Percentiles rank a stretch among this genome's conserved stretches.
These are phyloP conservation scores for Charanyca ferruginea DNA, from an alignment of 2,888 invertebrate genomes.

Conservation along the genomic window DNA sequence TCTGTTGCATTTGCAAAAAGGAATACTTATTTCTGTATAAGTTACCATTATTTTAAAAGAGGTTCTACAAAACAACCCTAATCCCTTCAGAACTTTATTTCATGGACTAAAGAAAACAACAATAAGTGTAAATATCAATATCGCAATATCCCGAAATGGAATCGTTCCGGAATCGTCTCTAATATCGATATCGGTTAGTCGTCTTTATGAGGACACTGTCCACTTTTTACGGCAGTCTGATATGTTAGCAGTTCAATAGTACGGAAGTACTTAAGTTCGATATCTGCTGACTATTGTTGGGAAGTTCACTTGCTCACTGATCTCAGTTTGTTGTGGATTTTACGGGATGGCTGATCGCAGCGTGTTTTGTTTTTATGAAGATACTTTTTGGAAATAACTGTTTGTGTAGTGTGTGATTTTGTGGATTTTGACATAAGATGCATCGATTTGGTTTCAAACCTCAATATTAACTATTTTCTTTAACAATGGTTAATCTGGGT, in stretches of 20 bases:
- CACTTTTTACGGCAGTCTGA: constrained; percentile 74
- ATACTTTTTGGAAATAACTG: not conserved
- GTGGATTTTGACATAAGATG: too few species aligned
- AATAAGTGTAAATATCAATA: constrained; percentile 42
- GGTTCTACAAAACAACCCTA: not conserved
- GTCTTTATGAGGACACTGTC: constrained; percentile 74
- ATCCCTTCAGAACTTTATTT: constrained; percentile 18
- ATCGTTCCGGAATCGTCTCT: constrained; percentile 45
- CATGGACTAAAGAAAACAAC: constrained; percentile 22
- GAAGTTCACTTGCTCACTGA: constrained; percentile 48
- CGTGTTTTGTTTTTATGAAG: constrained; percentile 21
- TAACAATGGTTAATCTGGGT: too few species aligned
- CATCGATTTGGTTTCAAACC: not conserved
- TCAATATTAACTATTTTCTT: too few species aligned
- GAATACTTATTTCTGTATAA: too few species aligned
- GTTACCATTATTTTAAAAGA: not conserved
- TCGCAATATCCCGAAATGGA: constrained; percentile 62
- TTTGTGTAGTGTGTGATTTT: not conserved
- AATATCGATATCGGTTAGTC: constrained; percentile 68
- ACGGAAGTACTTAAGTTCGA: constrained; percentile 78
- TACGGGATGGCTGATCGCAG: too few species aligned
- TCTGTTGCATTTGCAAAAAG: not conserved
- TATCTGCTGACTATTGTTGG: constrained; percentile 71
- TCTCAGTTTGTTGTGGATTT: constrained; percentile 55
- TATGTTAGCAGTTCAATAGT: constrained; percentile 84